These are phyloP conservation scores for Planococcus citri DNA, from an alignment of 1,140 invertebrate species.

Conservation along the genomic window DNA sequence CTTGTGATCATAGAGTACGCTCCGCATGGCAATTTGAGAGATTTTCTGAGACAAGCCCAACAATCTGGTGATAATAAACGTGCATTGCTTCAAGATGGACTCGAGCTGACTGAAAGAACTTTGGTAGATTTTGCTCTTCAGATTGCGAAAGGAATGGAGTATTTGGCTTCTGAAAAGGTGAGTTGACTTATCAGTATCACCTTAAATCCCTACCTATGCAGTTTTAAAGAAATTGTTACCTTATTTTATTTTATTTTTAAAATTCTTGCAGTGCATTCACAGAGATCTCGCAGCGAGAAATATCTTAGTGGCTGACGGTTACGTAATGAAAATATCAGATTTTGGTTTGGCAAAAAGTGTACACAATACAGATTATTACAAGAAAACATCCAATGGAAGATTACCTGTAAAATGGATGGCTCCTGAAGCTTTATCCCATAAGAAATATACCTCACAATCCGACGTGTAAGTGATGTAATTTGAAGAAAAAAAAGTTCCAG, in stretches of 20 bases:
- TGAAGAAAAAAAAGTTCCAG: background rate
- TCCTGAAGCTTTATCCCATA: constrained; percentile 87
- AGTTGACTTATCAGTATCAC: no score
- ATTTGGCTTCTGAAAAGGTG: constrained; percentile 44
- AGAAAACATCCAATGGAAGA: constrained; percentile 87
- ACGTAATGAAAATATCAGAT: constrained; percentile 91
- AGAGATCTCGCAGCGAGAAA: constrained; percentile 95
- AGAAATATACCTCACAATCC: constrained; percentile 87
- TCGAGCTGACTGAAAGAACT: constrained; percentile 68
- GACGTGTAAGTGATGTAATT: constrained; percentile 62
- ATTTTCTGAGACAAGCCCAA: constrained; percentile 58
- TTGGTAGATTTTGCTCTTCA: constrained; percentile 97
- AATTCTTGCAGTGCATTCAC: constrained; percentile 74
- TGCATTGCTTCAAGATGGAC: constrained; percentile 30
- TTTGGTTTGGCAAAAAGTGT: constrained; percentile 94
- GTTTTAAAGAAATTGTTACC: background rate
- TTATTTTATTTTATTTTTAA: background rate
- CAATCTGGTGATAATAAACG: constrained; percentile 46
- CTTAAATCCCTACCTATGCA: no score
- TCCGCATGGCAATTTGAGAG: constrained; percentile 84
- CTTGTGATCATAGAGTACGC: constrained; percentile 97
- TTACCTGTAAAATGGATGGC: constrained; percentile 99
- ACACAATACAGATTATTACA: constrained; percentile 88
- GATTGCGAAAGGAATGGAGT: constrained; percentile 94
- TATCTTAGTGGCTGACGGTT: constrained; percentile 85